These are phyloP conservation scores for Anguilla anguilla DNA, from an alignment of 2,797 vertebrate genomes.

Conservation along the genomic window DNA sequence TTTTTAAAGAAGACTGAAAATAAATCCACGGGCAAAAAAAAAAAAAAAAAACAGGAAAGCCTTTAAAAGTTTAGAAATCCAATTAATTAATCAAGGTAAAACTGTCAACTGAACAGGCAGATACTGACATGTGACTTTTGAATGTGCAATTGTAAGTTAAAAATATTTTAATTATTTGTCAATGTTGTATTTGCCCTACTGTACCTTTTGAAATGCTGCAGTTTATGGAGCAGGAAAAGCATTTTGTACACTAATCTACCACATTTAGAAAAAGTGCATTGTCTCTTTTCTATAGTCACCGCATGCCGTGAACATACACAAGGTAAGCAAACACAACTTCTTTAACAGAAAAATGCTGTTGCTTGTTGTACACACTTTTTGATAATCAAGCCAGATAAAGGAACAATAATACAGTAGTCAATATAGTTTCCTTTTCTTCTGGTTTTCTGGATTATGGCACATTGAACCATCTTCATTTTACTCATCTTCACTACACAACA, in stretches of 20 bases:
- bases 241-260: constrained; percentile 24
- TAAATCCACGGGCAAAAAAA: background rate
- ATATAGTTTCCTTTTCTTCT: constrained; percentile 46
- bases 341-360: constrained; percentile 48
- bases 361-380: constrained; percentile 43
- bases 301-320: constrained; percentile 6
- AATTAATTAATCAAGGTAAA: background rate
- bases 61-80: background rate
- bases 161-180: background rate
- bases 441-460: constrained; percentile 54
- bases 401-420: constrained; percentile 27
- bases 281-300: background rate
- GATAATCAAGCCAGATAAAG: constrained; percentile 45
- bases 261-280: background rate
- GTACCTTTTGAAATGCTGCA: background rate
- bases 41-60: background rate
- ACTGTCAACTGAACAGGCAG: background rate
- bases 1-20: background rate
- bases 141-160: background rate
- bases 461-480: constrained; percentile 11
- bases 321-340: constrained; percentile 35
- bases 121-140: background rate
- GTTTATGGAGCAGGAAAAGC: background rate
- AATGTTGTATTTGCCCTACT: background rate
- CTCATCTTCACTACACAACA: background rate